Base-by-base conservation (phyloP, 2,113 vertebrate species). In the Tragulus kanchil region DNA sequence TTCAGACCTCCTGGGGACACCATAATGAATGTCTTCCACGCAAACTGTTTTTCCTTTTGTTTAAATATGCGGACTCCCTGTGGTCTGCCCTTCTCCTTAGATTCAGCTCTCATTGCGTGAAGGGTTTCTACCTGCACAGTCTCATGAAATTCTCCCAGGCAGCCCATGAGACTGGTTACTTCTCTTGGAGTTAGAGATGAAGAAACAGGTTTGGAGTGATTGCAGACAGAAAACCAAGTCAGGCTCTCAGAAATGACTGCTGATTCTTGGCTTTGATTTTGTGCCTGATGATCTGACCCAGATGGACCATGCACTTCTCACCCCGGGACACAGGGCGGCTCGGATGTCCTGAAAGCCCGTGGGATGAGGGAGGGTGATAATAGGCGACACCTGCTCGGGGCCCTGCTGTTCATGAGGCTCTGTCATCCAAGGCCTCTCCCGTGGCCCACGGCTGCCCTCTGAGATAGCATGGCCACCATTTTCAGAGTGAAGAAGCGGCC, bases 161-260 rank as follows among this genome's bases (percentile, higher is more conserved):
- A 52, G 6, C 50, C 67, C 28, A 0, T 2, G 65, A 28, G 9
- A 6, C 5, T 36, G n/a, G 42, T 77, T 93, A 81, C 42, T 90
- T 67, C 71, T 95, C 82, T 85, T 6, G 9, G 1, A n/a, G 50
- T 92, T 62, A 23, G 31, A 92, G 81, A 81, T 81, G 54, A 75
- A 62, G 52, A 93, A 58, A 64, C 25, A 93, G 21, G 4, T 64
- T 64, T 87, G 4, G 0, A n/a, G 6, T 23, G 58, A 36, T n/a
- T 26, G 64, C 16, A 9, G 65, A 45, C 0, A 42, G 85, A 89
- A 87, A 13, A 5, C n/a, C 14, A 81, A 56, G 64, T 19, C 0
- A 0, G 6, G 7, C 31, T 94, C 54, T 79, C n/a, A 31, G n/a
- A 75, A 75, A 36, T 23, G 58, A 26, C 59, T 42, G 31, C 12